Conservation (phyloP, 1,140 invertebrate species). For the Magallana angulata region DNA sequence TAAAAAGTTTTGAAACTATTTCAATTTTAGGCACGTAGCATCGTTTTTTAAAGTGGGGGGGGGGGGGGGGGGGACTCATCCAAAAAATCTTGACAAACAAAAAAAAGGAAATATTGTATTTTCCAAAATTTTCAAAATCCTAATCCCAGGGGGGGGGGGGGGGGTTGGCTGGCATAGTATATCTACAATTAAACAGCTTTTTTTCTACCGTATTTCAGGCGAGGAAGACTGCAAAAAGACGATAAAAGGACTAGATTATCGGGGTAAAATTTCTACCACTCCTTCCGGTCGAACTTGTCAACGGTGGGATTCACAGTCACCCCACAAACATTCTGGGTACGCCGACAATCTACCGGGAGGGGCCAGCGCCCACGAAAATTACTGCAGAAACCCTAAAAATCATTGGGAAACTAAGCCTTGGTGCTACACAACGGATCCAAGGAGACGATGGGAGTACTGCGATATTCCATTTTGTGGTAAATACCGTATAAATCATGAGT, state of each 20-base stretch:
- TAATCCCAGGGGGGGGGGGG: too few species aligned
- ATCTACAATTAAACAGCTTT: too few species aligned
- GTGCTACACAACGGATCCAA: conserved; percentile 46
- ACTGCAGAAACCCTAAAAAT: conserved; percentile 42
- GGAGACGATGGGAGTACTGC: conserved; percentile 46
- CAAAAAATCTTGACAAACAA: too few species aligned
- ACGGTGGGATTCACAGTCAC: conserved; percentile 59
- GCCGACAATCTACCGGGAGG: background rate
- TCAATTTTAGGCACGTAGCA: too few species aligned
- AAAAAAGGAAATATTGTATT: too few species aligned
- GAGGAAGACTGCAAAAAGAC: background rate
- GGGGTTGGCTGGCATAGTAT: too few species aligned
- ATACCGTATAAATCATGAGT: background rate
- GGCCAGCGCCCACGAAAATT: background rate
- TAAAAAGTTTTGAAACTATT: too few species aligned
- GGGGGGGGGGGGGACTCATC: too few species aligned
- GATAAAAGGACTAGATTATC: conserved; percentile 45
- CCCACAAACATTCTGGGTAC: conserved; percentile 50
- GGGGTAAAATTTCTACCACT: conserved; percentile 52
- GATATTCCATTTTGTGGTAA: conserved; percentile 44
- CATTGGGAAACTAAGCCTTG: background rate
- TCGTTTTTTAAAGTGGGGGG: too few species aligned
- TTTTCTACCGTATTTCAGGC: background rate
- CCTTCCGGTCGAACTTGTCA: conserved; percentile 59
- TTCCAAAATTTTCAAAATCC: too few species aligned